These are phyloP conservation scores for Artemia sp. DNA, from an alignment of 2,888 invertebrate genomes.

Conservation along the genomic window DNA sequence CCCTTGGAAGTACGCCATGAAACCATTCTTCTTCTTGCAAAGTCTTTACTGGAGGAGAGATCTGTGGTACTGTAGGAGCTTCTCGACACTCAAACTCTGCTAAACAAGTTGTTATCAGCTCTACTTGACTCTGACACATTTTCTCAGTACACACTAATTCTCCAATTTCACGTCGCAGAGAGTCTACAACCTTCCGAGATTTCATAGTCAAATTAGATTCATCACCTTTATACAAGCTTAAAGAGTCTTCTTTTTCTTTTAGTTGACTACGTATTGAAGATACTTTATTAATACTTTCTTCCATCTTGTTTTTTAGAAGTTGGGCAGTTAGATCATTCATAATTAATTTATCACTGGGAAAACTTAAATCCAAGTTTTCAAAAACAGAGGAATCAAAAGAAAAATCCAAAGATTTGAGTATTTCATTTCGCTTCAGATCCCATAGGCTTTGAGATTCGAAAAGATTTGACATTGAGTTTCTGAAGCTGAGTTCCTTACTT, in stretches of 20 bases:
- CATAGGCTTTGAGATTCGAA: constrained; percentile 11
- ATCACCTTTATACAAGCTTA: constrained; percentile 29
- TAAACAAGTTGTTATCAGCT: constrained; percentile 64
- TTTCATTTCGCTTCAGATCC: constrained; percentile 9
- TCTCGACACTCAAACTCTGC: constrained; percentile 12
- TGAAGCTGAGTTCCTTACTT: neutral
- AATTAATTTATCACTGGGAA: constrained; percentile 3
- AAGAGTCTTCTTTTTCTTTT: constrained; percentile 28
- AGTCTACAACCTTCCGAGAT: constrained; percentile 30
- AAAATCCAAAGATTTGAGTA: constrained; percentile 15
- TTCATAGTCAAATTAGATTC: constrained; percentile 27
- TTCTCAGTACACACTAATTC: constrained; percentile 66
- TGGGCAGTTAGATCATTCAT: constrained; percentile 18
- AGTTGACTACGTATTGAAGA: constrained; percentile 23
- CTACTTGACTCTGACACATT: constrained; percentile 60
- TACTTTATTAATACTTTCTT: constrained; percentile 12
- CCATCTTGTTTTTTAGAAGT: constrained; percentile 15
- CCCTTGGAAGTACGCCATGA: constrained; percentile 85
- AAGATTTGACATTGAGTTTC: constrained; percentile 4
- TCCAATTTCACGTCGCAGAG: constrained; percentile 48
- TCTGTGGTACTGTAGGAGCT: neutral
- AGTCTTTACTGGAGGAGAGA: constrained; percentile 26
- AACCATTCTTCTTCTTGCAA: constrained; percentile 87
- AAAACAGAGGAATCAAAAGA: constrained; percentile 15
- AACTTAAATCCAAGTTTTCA: neutral